A percentile compares a stretch with the other conserved stretches of the same genome.
Conservation (phyloP, 2,888 invertebrate species). For the Chaetogeoica ovagalla region DNA sequence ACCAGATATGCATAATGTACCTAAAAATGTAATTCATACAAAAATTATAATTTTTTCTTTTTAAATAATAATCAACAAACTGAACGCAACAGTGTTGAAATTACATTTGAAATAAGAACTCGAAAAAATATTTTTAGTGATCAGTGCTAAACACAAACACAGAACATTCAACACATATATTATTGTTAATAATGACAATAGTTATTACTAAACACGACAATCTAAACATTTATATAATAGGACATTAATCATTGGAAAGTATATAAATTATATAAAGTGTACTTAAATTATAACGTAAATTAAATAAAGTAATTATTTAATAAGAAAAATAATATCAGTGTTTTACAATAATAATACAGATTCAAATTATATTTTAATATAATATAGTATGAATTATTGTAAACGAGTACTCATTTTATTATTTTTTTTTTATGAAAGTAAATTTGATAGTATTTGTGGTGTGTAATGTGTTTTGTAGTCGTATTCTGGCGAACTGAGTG, state of each 20-base stretch:
- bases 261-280: conserved; percentile 8
- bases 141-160: conserved; percentile 37
- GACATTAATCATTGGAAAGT: conserved; percentile 13
- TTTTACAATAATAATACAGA: neutral
- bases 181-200: neutral
- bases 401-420: neutral
- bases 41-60: neutral
- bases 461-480: conserved; percentile 41
- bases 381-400: conserved; percentile 5
- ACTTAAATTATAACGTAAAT: conserved; percentile 6
- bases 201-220: neutral
- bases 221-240: conserved; percentile 16
- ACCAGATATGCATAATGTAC: too few species aligned
- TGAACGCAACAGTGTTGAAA: neutral
- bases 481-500: conserved; percentile 65
- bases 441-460: conserved; percentile 9
- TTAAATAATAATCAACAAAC: neutral
- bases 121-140: conserved; percentile 3
- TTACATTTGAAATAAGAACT: conserved; percentile 13
- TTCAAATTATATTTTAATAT: conserved; percentile 6
- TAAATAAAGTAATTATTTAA: neutral
- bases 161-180: conserved; percentile 18
- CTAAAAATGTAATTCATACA: neutral
- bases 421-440: conserved; percentile 3
- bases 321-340: neutral